Conservation (phyloP, 2,888 invertebrate genomes). For the Desoria tigrina region DNA sequence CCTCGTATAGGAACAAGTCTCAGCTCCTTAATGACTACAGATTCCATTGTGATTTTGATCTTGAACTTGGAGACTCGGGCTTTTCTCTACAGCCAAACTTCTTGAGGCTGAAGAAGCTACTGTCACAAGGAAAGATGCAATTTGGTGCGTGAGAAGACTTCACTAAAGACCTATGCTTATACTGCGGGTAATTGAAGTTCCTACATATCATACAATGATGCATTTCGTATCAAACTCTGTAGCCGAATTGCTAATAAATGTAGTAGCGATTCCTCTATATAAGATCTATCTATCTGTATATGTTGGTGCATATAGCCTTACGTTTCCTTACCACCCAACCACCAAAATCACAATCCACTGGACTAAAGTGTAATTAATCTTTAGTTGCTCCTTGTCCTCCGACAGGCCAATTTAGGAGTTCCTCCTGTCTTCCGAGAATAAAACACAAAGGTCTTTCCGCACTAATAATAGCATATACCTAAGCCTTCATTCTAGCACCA, state of each 20-base stretch:
- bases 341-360: conserved; percentile 16
- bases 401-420: conserved; percentile 34
- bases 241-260: too few relatives aligned
- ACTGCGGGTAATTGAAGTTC: too few relatives aligned
- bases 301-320: too few relatives aligned
- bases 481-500: background rate
- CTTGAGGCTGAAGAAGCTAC: conserved; percentile 10
- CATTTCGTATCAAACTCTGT: too few relatives aligned
- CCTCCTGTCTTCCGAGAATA: background rate
- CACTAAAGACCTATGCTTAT: background rate
- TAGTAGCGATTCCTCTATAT: too few relatives aligned
- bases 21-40: conserved; percentile 9
- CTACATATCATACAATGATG: too few relatives aligned
- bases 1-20: background rate
- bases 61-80: conserved; percentile 14
- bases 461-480: background rate
- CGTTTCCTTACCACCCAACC: background rate
- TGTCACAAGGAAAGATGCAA: conserved; percentile 30
- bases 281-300: too few relatives aligned
- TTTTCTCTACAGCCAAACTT: background rate
- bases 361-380: conserved; percentile 47
- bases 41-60: conserved; percentile 19
- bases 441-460: background rate
- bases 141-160: conserved; percentile 40
- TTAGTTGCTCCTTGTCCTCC: conserved; percentile 35